Evolutionary conservation across 2,888 invertebrate genomes (phyloP).

Genomic region (Penaeus monodon): DNA sequence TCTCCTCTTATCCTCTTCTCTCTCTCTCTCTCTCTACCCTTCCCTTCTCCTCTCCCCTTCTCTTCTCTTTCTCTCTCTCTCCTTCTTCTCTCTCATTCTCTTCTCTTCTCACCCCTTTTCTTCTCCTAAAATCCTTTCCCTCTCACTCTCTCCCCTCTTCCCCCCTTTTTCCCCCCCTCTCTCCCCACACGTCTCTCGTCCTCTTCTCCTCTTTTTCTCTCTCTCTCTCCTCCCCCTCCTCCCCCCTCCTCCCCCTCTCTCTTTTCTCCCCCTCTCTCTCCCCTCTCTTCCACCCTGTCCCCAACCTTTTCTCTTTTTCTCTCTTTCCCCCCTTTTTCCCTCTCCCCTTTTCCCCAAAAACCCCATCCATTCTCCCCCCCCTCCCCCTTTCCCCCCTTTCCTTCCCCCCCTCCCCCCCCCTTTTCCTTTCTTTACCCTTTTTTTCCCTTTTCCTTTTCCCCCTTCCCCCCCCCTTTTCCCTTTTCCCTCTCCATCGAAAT

Average conservation of each 20-base stretch:
- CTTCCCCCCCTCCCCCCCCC: not conserved
- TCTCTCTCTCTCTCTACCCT: too few relatives aligned
- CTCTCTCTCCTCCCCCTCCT: not conserved
- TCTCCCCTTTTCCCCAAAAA: too few relatives aligned
- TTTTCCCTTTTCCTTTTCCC: not conserved
- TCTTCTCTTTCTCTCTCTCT: not conserved
- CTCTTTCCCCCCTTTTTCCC: constrained; percentile 24
- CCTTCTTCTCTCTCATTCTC: not conserved
- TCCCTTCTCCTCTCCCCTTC: too few relatives aligned
- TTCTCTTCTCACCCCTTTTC: too few relatives aligned
- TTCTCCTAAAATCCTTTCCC: too few relatives aligned
- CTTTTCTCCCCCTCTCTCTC: not conserved
- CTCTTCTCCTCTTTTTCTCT: not conserved
- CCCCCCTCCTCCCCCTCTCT: not conserved
- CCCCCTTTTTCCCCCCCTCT: too few relatives aligned
- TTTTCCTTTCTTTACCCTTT: too few relatives aligned
- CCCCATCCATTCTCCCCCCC: not conserved
- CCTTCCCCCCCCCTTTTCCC: not conserved
- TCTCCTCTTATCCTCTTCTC: too few relatives aligned
- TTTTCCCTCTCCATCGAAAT: not conserved
- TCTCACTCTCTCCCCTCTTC: too few relatives aligned
- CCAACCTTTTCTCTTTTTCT: not conserved
- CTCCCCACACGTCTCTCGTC: too few relatives aligned
- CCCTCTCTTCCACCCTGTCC: not conserved
- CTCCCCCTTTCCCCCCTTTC: not conserved